These are phyloP conservation scores for Thermophis baileyi DNA, from an alignment of 2,113 vertebrate genomes.

Conservation along the genomic window DNA sequence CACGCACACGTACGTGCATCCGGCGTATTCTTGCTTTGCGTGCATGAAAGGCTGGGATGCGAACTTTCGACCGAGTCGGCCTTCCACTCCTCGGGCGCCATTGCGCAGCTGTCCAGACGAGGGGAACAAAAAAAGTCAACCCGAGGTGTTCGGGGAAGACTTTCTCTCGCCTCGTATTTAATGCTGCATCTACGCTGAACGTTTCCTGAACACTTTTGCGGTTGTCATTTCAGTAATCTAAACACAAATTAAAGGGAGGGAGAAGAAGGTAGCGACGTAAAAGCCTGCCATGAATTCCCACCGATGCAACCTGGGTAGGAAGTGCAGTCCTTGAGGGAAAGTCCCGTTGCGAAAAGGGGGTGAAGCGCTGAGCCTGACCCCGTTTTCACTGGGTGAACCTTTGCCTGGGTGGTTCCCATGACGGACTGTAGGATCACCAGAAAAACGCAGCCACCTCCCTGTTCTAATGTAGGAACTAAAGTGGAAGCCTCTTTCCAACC, in stretches of 20 bases:
- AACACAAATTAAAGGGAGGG: not conserved
- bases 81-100: not conserved
- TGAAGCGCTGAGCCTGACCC: not conserved
- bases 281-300: not conserved
- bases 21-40: not conserved
- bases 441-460: not conserved
- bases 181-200: not conserved
- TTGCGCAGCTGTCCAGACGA: not conserved
- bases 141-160: not conserved
- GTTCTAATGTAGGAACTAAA: too few species aligned
- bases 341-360: not conserved
- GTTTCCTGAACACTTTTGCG: not conserved
- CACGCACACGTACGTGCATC: not conserved
- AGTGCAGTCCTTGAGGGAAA: too few species aligned
- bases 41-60: not conserved
- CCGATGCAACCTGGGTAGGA: not conserved
- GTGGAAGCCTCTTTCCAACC: not conserved
- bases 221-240: not conserved
- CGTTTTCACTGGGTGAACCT: not conserved
- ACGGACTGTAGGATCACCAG: too few species aligned
- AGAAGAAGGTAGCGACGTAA: not conserved
- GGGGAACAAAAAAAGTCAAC: not conserved
- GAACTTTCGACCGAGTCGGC: too few species aligned
- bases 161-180: not conserved
- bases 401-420: not conserved